These are phyloP conservation scores for Pedicia rivosa DNA, from an alignment of 2,888 invertebrate species.

Conservation along the genomic window DNA sequence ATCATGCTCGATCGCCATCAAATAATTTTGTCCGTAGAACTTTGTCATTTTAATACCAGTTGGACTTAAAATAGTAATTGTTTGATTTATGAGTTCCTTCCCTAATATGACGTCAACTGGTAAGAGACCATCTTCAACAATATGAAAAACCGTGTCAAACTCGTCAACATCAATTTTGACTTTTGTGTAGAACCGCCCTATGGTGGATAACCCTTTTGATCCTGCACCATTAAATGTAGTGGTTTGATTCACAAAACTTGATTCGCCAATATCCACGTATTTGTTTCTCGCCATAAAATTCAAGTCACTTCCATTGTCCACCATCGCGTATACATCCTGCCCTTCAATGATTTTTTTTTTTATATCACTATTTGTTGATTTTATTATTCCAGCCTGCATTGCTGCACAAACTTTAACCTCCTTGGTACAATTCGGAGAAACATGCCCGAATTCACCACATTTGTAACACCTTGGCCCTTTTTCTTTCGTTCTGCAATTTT, in stretches of 20 bases:
- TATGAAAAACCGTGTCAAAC: neutral
- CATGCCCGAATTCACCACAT: conserved; percentile 18
- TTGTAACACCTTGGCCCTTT: conserved; percentile 20
- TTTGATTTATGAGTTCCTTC: neutral
- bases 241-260: too few species aligned
- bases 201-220: neutral
- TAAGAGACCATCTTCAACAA: neutral
- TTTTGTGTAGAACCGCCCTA: neutral
- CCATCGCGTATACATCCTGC: too few species aligned
- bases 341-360: neutral
- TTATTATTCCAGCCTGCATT: too few species aligned
- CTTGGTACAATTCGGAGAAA: conserved; percentile 3
- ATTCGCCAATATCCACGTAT: too few species aligned
- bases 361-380: neutral
- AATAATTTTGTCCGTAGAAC: neutral
- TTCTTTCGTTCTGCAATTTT: conserved; percentile 6
- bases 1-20: neutral
- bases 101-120: neutral
- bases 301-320: too few species aligned
- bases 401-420: neutral
- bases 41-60: neutral
- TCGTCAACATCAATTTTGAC: neutral
- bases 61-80: neutral
- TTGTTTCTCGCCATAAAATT: too few species aligned
- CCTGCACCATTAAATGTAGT: too few species aligned